A percentile compares a stretch with the other conserved stretches of the same genome.
Evolutionary conservation across 2,113 vertebrate genomes (phyloP).

Genomic region (Xerus inauris): DNA sequence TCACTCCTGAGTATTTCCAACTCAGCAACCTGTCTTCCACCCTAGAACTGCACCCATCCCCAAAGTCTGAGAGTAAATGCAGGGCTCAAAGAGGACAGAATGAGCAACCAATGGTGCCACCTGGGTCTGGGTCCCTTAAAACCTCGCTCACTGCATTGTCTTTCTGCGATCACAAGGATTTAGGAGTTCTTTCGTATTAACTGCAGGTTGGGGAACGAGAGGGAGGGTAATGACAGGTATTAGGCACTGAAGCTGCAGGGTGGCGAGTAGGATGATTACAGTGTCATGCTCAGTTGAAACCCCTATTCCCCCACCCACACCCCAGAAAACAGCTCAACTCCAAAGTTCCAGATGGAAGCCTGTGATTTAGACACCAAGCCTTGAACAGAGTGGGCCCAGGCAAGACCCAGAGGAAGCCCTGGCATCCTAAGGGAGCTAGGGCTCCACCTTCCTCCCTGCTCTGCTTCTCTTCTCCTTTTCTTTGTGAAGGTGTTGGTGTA

Average conservation of each 20-base stretch:
- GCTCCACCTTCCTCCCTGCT: fast-evolving
- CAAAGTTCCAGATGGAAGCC: neutral
- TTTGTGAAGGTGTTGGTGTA: neutral
- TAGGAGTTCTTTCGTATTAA: neutral
- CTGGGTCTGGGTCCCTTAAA: neutral
- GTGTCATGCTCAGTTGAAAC: fast-evolving
- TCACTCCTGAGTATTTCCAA: conserved; percentile 22
- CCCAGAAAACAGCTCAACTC: neutral
- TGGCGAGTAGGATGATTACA: neutral
- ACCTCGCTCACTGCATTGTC: fast-evolving
- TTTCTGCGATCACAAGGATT: neutral
- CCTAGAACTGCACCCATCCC: neutral
- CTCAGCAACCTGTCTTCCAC: neutral
- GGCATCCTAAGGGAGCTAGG: fast-evolving
- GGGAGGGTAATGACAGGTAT: neutral
- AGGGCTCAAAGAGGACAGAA: fast-evolving
- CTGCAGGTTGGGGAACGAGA: neutral
- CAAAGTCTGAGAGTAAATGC: fast-evolving
- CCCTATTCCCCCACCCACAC: neutral
- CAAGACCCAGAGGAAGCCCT: fast-evolving
- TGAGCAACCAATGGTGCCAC: neutral
- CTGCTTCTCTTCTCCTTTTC: neutral
- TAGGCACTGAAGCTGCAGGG: neutral
- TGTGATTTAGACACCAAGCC: conserved; percentile 18
- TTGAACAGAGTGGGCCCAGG: fast-evolving